phyloP scores from a whole-genome alignment of 2,888 invertebrate species.

The Clistopyga incitator region DNA sequence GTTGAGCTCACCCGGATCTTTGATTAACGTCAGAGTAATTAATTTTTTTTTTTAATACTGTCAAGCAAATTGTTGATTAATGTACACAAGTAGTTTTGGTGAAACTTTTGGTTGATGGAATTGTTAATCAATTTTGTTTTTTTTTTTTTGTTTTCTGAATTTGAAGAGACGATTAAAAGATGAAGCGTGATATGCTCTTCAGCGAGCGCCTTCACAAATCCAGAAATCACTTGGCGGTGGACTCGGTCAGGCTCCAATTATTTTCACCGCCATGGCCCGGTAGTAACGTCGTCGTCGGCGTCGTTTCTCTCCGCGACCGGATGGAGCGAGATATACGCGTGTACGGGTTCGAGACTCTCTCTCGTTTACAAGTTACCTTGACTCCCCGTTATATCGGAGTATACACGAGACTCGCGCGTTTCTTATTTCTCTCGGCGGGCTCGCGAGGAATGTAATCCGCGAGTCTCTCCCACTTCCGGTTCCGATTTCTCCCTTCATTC shows the following conservation, averaged over 20 bases:
- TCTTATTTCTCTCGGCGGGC: neutral
- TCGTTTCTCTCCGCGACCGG: constrained; percentile 62
- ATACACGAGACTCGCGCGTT: constrained; percentile 8
- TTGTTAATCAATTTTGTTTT: neutral
- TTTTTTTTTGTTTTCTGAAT: too few relatives aligned
- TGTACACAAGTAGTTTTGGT: too few relatives aligned
- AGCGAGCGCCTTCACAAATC: constrained; percentile 31
- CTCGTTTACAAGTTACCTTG: constrained; percentile 21
- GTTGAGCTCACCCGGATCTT: too few relatives aligned
- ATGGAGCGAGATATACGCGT: constrained; percentile 63
- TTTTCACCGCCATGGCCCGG: constrained; percentile 50
- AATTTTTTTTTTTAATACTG: too few relatives aligned
- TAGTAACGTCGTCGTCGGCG: constrained; percentile 39
- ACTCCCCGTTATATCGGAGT: constrained; percentile 33
- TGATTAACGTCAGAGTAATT: too few relatives aligned
- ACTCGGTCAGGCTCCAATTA: constrained; percentile 78
- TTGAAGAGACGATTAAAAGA: neutral
- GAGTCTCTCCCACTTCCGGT: neutral
- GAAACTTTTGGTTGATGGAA: too few relatives aligned
- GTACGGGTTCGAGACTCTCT: constrained; percentile 46
- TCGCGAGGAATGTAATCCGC: constrained; percentile 14
- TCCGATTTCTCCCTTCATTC: neutral
- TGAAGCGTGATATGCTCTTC: neutral
- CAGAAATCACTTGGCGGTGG: constrained; percentile 46
- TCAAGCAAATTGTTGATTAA: too few relatives aligned